Evolutionary conservation across 1,140 invertebrate species (phyloP).

Genomic region (Leptoteleia sp.): DNA sequence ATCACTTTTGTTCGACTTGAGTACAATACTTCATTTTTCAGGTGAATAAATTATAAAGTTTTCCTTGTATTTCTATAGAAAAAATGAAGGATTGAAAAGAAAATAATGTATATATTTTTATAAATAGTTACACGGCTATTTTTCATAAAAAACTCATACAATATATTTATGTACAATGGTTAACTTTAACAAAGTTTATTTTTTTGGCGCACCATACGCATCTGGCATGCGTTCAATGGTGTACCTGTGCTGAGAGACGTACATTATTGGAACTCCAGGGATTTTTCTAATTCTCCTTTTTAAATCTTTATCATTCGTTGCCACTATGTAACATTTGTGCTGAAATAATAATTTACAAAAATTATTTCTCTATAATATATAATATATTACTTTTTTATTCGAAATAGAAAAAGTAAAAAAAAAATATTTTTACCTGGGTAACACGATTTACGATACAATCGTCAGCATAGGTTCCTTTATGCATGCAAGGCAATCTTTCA

Average conservation of each 20-base stretch:
- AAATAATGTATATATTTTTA: too few species aligned
- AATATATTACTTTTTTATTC: neutral
- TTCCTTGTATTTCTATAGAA: too few species aligned
- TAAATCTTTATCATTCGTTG: constrained; percentile 99
- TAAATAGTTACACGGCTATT: too few species aligned
- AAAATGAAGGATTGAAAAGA: too few species aligned
- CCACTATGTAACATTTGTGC: constrained; percentile 99
- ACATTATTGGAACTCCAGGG: constrained; percentile 99
- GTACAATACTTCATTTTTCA: too few species aligned
- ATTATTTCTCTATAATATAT: too few species aligned
- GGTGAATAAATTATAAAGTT: too few species aligned
- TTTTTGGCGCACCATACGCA: constrained; percentile 94
- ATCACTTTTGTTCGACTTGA: too few species aligned
- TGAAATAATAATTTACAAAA: constrained; percentile 76
- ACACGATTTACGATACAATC: constrained; percentile 98
- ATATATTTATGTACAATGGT: too few species aligned
- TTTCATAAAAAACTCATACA: too few species aligned
- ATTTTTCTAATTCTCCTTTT: constrained; percentile 98
- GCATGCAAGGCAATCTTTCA: constrained; percentile 94
- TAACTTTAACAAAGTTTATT: too few species aligned
- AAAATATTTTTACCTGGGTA: constrained; percentile 84
- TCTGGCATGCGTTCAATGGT: constrained; percentile 99
- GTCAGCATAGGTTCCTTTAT: constrained; percentile 99
- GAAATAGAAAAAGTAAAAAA: neutral
- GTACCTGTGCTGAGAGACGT: constrained; percentile 94